Evolutionary conservation across 92 coral and sea anemone species (phyloP).

Genomic region (Siderastrea siderea): DNA sequence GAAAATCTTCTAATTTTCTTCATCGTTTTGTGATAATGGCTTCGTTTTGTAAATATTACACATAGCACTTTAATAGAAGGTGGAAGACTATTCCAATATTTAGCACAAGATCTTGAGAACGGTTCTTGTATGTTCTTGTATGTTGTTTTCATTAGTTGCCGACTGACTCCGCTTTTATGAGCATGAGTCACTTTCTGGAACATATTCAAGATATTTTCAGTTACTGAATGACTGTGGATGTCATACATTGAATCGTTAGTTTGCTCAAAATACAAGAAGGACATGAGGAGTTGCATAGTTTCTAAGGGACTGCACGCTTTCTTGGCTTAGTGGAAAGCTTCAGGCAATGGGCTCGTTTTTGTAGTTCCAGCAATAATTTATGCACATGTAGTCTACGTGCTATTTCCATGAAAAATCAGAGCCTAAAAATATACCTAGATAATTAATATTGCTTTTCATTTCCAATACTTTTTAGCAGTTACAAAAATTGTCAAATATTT

Average conservation of each 20-base stretch:
- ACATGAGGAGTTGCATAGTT: not conserved
- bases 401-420: constrained; percentile 12
- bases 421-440: constrained; percentile 2
- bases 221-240: not conserved
- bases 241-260: too few relatives aligned
- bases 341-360: too few relatives aligned
- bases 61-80: not conserved
- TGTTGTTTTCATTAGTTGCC: not conserved
- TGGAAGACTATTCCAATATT: not conserved
- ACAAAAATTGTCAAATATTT: not conserved
- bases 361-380: not conserved
- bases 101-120: not conserved
- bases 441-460: constrained; percentile 2
- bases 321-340: too few relatives aligned
- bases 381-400: not conserved
- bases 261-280: not conserved
- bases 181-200: not conserved
- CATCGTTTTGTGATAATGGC: not conserved
- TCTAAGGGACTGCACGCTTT: not conserved
- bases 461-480: not conserved
- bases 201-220: not conserved
- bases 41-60: not conserved
- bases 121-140: not conserved
- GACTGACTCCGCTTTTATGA: not conserved
- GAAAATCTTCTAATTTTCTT: not conserved